Evolutionary conservation across 2,888 invertebrate genomes (phyloP).

Genomic region (Globia sparganii): DNA sequence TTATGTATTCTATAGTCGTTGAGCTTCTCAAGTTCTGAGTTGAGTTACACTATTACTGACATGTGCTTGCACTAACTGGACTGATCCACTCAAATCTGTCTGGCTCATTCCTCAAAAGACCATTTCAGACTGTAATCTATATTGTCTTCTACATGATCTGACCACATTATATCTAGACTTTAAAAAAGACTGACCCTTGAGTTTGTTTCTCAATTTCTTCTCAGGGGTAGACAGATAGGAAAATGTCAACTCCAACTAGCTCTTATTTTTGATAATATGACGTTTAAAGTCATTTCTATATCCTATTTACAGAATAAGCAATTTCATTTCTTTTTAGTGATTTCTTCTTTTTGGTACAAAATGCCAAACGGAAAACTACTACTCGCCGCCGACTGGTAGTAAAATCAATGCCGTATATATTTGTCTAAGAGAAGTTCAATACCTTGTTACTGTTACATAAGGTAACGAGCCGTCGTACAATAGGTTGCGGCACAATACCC

Average conservation of each 20-base stretch:
- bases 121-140: neutral
- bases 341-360: slow-evolving; percentile 9
- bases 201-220: neutral
- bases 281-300: neutral
- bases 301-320: neutral
- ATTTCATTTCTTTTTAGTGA: neutral
- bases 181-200: neutral
- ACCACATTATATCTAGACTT: neutral
- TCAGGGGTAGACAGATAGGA: neutral
- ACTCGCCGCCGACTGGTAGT: slow-evolving; percentile 19
- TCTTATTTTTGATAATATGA: neutral
- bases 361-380: slow-evolving; percentile 13
- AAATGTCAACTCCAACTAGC: neutral
- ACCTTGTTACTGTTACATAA: slow-evolving; percentile 48
- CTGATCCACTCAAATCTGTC: neutral
- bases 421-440: slow-evolving; percentile 49
- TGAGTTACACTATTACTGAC: neutral
- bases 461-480: slow-evolving; percentile 48
- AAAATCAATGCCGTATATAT: slow-evolving; percentile 43
- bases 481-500: slow-evolving; percentile 31
- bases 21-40: neutral
- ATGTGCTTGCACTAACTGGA: neutral
- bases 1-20: neutral
- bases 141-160: neutral
- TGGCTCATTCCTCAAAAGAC: neutral